Conservation (phyloP, 2,113 vertebrate genomes). For the Thamnaconus septentrionalis region DNA sequence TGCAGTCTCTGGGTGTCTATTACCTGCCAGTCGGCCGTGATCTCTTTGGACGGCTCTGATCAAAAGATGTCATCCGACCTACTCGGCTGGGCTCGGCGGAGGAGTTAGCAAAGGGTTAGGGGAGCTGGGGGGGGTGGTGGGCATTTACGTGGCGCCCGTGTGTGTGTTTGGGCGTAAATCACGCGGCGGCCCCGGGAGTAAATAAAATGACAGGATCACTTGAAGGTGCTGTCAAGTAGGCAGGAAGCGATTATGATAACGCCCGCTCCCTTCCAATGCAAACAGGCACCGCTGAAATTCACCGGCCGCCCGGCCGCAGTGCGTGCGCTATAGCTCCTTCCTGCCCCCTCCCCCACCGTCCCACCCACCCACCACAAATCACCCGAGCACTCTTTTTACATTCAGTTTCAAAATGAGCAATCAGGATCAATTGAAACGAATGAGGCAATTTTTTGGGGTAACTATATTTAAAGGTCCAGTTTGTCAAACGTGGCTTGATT, state of each 20-base stretch:
- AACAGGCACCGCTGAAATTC: slow-evolving; percentile 87
- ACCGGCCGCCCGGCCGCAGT: slow-evolving; percentile 82
- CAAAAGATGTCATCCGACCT: slow-evolving; percentile 99
- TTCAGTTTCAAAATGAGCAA: too few species aligned
- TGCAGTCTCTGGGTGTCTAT: slow-evolving; percentile 90
- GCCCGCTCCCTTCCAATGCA: slow-evolving; percentile 89
- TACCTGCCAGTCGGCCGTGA: slow-evolving; percentile 99
- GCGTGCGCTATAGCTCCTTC: slow-evolving; percentile 77
- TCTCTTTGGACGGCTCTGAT: slow-evolving; percentile 99
- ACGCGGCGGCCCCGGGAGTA: slow-evolving; percentile 88
- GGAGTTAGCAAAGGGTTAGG: slow-evolving; percentile 59
- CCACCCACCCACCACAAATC: not conserved
- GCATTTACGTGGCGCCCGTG: slow-evolving; percentile 1
- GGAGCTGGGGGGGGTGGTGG: slow-evolving; percentile 22
- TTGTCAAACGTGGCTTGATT: too few species aligned
- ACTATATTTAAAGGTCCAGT: too few species aligned
- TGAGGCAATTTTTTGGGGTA: too few species aligned
- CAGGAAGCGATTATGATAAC: slow-evolving; percentile 99
- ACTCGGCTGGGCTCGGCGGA: slow-evolving; percentile 82
- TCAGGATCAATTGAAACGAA: too few species aligned
- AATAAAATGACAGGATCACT: slow-evolving; percentile 99
- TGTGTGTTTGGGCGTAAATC: slow-evolving; percentile 68
- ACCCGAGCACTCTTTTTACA: too few species aligned
- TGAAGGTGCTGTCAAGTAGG: slow-evolving; percentile 99
- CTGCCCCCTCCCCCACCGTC: slow-evolving; percentile 34